A percentile compares a stretch with the other conserved stretches of the same genome.
Conservation (phyloP, 2,797 vertebrate species). For the Pyrocephalus nanus region DNA sequence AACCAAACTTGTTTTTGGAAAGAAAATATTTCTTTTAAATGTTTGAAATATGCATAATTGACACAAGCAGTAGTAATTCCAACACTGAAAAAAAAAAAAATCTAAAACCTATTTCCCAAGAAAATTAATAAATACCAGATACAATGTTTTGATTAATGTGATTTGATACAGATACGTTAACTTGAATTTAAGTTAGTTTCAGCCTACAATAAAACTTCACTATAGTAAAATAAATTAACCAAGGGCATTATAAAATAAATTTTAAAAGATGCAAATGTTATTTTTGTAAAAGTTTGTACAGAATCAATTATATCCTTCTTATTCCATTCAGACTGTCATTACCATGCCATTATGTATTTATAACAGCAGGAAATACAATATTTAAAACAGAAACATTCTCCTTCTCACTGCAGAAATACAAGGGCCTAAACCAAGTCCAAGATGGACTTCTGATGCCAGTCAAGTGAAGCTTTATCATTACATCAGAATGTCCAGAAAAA, state of each 20-base stretch:
- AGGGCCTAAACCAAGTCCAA: background rate
- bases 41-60: background rate
- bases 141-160: background rate
- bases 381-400: background rate
- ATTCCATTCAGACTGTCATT: background rate
- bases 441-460: background rate
- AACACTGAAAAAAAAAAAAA: background rate
- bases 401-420: background rate
- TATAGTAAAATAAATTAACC: background rate
- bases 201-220: background rate
- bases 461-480: background rate
- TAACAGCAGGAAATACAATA: background rate
- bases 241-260: background rate
- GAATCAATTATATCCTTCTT: background rate
- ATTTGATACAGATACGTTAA: background rate
- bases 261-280: background rate
- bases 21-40: background rate
- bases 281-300: background rate
- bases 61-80: background rate
- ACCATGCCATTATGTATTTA: background rate
- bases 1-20: background rate
- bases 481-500: background rate
- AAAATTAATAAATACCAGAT: background rate
- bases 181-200: background rate
- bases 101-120: background rate